Conservation (phyloP, 2,888 invertebrate species). For the Dryobotodes eremita region DNA sequence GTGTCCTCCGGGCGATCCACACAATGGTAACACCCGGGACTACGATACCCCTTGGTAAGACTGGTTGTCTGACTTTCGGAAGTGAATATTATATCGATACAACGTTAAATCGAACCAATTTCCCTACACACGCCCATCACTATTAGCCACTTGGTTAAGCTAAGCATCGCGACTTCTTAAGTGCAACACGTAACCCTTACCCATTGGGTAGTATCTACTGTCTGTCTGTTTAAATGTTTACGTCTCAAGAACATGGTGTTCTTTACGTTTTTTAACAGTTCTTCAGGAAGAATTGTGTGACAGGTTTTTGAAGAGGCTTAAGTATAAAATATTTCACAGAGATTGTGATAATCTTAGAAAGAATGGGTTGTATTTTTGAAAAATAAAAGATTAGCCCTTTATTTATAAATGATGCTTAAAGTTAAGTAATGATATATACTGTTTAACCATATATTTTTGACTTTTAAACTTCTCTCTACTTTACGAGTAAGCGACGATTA, state of each 20-base stretch:
- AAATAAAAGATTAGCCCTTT: no score
- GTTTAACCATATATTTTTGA: no score
- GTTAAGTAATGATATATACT: no score
- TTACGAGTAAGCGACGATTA: no score
- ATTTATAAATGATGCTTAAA: no score
- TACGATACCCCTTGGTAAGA: no score
- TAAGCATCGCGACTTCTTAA: slow-evolving; percentile 77
- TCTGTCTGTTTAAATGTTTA: slow-evolving; percentile 85
- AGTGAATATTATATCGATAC: not conserved
- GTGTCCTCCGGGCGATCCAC: no score
- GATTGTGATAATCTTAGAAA: not conserved
- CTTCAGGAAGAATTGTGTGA: slow-evolving; percentile 27
- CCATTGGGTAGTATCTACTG: slow-evolving; percentile 83
- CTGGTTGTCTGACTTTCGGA: no score
- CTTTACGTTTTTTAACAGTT: slow-evolving; percentile 16
- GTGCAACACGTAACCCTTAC: slow-evolving; percentile 80
- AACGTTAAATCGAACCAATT: not conserved
- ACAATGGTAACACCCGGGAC: no score
- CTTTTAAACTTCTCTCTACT: no score
- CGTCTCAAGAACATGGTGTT: slow-evolving; percentile 75
- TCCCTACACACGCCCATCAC: slow-evolving; percentile 26
- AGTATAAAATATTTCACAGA: not conserved
- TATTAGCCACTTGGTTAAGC: slow-evolving; percentile 71
- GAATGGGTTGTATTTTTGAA: not conserved
- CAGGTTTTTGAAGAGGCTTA: slow-evolving; percentile 5